These are phyloP conservation scores for Cairina moschata DNA, from an alignment of 2,113 vertebrate species.

Conservation along the genomic window DNA sequence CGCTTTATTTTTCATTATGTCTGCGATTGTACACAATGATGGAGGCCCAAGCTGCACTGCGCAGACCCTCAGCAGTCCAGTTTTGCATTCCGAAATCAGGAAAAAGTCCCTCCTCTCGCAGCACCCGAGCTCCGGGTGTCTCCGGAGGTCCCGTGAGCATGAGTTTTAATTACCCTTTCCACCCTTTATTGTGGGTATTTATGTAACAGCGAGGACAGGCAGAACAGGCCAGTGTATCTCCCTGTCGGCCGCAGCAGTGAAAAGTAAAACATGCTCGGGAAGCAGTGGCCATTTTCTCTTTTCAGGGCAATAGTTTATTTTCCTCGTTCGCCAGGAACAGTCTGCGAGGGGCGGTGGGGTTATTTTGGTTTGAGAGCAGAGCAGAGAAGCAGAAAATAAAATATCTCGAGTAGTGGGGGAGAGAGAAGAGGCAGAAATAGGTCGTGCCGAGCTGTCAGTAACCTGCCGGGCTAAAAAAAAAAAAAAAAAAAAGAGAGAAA, in stretches of 20 bases:
- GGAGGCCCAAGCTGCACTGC: not conserved
- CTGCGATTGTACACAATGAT: too few relatives aligned
- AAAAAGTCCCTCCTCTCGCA: not conserved
- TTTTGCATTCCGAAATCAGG: not conserved
- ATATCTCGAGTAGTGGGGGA: too few relatives aligned
- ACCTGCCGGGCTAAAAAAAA: too few relatives aligned
- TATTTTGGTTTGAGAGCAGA: not conserved
- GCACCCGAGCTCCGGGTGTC: rapidly evolving
- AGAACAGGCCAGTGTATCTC: not conserved
- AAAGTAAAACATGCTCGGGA: not conserved
- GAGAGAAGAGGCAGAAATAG: not conserved
- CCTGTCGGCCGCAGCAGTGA: not conserved
- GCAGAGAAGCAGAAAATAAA: not conserved
- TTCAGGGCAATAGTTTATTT: not conserved
- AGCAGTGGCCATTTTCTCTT: conserved; percentile 55
- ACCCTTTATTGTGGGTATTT: not conserved
- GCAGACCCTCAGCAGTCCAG: not conserved
- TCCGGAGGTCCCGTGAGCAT: not conserved
- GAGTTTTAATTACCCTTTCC: not conserved
- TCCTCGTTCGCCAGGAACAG: not conserved
- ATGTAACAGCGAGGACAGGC: not conserved
- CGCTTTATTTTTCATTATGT: not conserved
- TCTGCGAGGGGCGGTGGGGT: not conserved
- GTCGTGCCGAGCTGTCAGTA: not conserved
- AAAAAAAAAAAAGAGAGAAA: not conserved